Percentiles rank a stretch among this genome's conserved stretches.
Conservation (phyloP, 2,888 invertebrate species). For the Hypsopygia costalis region DNA sequence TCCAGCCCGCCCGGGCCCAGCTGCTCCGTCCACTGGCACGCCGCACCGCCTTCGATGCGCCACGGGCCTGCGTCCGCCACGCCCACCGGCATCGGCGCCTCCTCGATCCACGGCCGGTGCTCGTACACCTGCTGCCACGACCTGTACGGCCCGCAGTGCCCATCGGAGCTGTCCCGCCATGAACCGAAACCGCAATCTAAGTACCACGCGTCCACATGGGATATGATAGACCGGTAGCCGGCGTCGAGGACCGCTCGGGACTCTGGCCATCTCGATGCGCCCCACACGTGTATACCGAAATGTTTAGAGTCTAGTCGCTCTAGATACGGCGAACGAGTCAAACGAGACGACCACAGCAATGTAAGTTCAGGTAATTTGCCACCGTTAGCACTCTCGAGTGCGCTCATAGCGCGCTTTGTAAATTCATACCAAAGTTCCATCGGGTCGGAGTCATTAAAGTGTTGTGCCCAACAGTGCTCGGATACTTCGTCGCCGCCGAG, state of each 20-base stretch:
- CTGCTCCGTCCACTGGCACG: conserved; percentile 93
- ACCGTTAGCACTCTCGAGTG: conserved; percentile 82
- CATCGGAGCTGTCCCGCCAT: conserved; percentile 91
- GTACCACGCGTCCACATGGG: conserved; percentile 94
- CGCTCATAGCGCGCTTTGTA: conserved; percentile 82
- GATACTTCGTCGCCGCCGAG: conserved; percentile 93
- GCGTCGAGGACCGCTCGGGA: conserved; percentile 88
- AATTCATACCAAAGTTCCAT: conserved; percentile 90
- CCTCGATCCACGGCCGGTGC: conserved; percentile 87
- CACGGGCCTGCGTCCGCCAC: conserved; percentile 56
- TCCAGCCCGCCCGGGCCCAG: conserved; percentile 87
- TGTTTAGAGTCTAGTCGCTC: conserved; percentile 76
- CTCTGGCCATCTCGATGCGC: conserved; percentile 90
- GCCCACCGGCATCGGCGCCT: conserved; percentile 27
- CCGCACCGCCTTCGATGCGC: conserved; percentile 86
- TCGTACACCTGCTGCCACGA: conserved; percentile 94
- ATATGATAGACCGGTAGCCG: conserved; percentile 88
- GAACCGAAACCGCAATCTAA: conserved; percentile 93
- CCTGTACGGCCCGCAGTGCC: conserved; percentile 92
- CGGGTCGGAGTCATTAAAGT: conserved; percentile 87
- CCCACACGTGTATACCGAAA: conserved; percentile 89
- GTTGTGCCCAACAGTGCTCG: conserved; percentile 88
- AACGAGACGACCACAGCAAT: conserved; percentile 88
- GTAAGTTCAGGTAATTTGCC: conserved; percentile 79
- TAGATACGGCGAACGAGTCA: conserved; percentile 87